Conservation (phyloP, 2,888 invertebrate genomes). For the Rhimphoctona megacephalus region DNA sequence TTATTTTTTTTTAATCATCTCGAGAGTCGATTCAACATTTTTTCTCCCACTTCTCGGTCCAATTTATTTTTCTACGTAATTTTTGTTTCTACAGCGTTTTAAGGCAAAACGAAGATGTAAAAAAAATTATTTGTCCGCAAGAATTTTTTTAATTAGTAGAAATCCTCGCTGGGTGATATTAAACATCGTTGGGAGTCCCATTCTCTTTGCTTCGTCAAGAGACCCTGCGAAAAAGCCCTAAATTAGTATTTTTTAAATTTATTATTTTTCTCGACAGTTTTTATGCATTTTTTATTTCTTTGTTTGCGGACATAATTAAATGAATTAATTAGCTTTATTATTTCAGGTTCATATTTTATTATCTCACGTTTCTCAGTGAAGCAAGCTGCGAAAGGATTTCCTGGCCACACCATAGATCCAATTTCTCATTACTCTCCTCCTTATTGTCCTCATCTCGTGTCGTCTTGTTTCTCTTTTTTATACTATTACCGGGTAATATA, state of each 20-base stretch:
- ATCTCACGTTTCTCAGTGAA: slow-evolving; percentile 79
- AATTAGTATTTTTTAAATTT: slow-evolving; percentile 11
- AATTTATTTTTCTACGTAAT: slow-evolving; percentile 52
- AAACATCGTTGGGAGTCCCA: slow-evolving; percentile 85
- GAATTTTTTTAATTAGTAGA: slow-evolving; percentile 73
- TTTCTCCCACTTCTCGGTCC: slow-evolving; percentile 61
- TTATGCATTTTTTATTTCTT: not conserved
- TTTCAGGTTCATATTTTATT: not conserved
- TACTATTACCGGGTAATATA: slow-evolving; percentile 77
- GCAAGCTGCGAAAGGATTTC: slow-evolving; percentile 81
- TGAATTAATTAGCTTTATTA: slow-evolving; percentile 11
- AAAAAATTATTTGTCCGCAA: slow-evolving; percentile 57
- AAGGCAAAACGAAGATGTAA: slow-evolving; percentile 65
- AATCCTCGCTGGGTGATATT: slow-evolving; percentile 79
- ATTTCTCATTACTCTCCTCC: slow-evolving; percentile 72
- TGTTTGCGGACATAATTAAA: not conserved
- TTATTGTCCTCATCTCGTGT: slow-evolving; percentile 74
- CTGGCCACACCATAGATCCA: slow-evolving; percentile 78
- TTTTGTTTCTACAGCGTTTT: slow-evolving; percentile 58
- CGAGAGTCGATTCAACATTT: slow-evolving; percentile 52
- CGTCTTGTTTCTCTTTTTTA: slow-evolving; percentile 56
- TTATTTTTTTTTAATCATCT: slow-evolving; percentile 58
- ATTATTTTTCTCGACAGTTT: not conserved
- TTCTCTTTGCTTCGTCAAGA: slow-evolving; percentile 86
- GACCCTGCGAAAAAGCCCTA: slow-evolving; percentile 81